Conservation (phyloP, 2,797 vertebrate genomes). For the Peromyscus aztecus region DNA sequence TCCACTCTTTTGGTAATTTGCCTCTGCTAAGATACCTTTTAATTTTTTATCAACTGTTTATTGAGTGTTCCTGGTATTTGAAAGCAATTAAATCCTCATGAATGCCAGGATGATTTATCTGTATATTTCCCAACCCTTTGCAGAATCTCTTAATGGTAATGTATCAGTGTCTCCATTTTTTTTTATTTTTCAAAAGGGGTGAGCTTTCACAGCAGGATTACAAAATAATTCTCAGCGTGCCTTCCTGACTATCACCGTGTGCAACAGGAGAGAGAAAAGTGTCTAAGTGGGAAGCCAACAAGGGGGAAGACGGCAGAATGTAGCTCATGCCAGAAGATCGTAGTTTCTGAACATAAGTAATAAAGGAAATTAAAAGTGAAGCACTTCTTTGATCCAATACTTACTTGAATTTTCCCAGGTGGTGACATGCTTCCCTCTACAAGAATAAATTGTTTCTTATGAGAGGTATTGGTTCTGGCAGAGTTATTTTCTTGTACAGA, state of each 20-base stretch:
- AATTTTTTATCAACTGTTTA: conserved; percentile 61
- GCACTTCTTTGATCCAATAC: neutral
- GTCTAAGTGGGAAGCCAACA: neutral
- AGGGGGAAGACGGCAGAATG: neutral
- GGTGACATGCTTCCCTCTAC: neutral
- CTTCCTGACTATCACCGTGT: neutral
- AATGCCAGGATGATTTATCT: conserved; percentile 50
- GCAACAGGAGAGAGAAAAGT: neutral
- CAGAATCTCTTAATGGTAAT: conserved; percentile 22
- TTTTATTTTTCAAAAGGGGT: neutral
- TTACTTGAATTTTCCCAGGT: neutral
- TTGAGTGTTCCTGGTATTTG: conserved; percentile 35
- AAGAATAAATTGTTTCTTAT: neutral
- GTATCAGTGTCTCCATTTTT: conserved; percentile 41
- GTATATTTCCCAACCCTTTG: conserved; percentile 6
- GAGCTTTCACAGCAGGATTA: conserved; percentile 16
- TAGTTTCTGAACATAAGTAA: neutral
- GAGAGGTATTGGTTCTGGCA: neutral
- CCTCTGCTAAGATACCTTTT: conserved; percentile 48
- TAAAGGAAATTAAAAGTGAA: neutral
- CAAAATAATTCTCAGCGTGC: conserved; percentile 30
- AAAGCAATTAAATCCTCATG: conserved; percentile 58
- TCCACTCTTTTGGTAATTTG: neutral
- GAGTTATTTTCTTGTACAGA: neutral
- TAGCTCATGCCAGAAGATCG: neutral